These are phyloP conservation scores for Porites lutea DNA, from an alignment of 64 coral and sea anemone genomes.

Conservation along the genomic window DNA sequence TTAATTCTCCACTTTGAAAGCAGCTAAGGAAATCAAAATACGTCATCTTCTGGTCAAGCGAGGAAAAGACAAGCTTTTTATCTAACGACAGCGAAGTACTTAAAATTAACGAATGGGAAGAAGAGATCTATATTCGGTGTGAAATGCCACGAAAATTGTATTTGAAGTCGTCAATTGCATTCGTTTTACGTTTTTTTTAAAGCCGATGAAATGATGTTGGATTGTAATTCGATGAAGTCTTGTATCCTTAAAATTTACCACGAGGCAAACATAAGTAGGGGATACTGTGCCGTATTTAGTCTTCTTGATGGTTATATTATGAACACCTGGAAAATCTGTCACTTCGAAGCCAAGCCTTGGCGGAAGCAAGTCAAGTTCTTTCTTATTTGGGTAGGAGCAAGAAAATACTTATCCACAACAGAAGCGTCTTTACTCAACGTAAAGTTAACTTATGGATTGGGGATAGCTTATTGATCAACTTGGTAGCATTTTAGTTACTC, in stretches of 20 bases:
- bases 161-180: background rate
- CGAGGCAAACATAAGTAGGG: background rate
- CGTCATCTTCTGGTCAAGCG: background rate
- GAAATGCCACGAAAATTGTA: background rate
- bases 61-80: background rate
- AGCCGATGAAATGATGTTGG: too few relatives aligned
- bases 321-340: too few relatives aligned
- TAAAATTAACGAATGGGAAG: background rate
- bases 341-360: too few relatives aligned
- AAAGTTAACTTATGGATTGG: too few relatives aligned
- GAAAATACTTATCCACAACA: too few relatives aligned
- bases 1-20: conserved; percentile 48
- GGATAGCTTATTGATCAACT: too few relatives aligned
- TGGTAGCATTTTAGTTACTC: too few relatives aligned
- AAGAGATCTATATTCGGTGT: background rate
- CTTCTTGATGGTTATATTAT: too few relatives aligned
- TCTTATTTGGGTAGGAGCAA: too few relatives aligned
- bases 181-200: background rate
- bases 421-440: too few relatives aligned
- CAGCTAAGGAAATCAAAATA: conserved; percentile 1
- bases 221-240: background rate
- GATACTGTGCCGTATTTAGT: too few relatives aligned
- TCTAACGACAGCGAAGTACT: background rate
- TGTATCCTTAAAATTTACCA: background rate
- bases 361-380: too few relatives aligned